Conservation (phyloP, 2,797 vertebrate genomes). For the Octomys mimax region DNA sequence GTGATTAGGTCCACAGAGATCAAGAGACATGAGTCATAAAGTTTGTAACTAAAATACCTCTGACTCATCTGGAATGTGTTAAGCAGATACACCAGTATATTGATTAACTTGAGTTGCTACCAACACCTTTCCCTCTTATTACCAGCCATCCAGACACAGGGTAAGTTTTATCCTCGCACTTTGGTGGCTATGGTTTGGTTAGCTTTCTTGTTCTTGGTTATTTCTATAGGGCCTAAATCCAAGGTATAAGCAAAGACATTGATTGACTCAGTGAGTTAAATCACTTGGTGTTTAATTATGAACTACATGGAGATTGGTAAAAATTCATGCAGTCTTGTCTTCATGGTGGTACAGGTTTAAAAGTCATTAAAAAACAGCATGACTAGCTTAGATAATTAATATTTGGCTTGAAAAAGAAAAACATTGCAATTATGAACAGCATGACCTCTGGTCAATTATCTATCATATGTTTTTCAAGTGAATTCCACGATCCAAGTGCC, state of each 20-base stretch:
- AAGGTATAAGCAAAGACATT: conserved; percentile 68
- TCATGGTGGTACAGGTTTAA: conserved; percentile 71
- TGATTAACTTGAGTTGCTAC: conserved; percentile 73
- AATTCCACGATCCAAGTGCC: conserved; percentile 18
- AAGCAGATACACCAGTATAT: conserved; percentile 73
- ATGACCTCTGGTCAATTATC: conserved; percentile 63
- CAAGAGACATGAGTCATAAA: conserved; percentile 68
- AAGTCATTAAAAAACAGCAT: conserved; percentile 69
- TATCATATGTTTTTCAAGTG: conserved; percentile 53
- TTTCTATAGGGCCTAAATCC: conserved; percentile 52
- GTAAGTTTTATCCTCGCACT: conserved; percentile 35
- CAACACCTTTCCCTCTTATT: conserved; percentile 67
- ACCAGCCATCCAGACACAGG: conserved; percentile 52
- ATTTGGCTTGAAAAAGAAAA: conserved; percentile 80
- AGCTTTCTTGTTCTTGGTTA: conserved; percentile 39
- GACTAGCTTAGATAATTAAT: conserved; percentile 75
- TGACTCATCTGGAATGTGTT: conserved; percentile 75
- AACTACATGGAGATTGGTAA: conserved; percentile 77
- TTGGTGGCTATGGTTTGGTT: conserved; percentile 64
- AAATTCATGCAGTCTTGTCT: conserved; percentile 66
- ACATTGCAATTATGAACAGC: conserved; percentile 74
- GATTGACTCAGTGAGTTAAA: conserved; percentile 67
- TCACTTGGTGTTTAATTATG: conserved; percentile 75
- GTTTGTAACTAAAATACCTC: conserved; percentile 51
- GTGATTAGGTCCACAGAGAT: conserved; percentile 57